A percentile compares a stretch with the other conserved stretches of the same genome.
These are phyloP conservation scores for Centroberyx gerrardi DNA, from an alignment of 2,797 vertebrate species.

Conservation along the genomic window DNA sequence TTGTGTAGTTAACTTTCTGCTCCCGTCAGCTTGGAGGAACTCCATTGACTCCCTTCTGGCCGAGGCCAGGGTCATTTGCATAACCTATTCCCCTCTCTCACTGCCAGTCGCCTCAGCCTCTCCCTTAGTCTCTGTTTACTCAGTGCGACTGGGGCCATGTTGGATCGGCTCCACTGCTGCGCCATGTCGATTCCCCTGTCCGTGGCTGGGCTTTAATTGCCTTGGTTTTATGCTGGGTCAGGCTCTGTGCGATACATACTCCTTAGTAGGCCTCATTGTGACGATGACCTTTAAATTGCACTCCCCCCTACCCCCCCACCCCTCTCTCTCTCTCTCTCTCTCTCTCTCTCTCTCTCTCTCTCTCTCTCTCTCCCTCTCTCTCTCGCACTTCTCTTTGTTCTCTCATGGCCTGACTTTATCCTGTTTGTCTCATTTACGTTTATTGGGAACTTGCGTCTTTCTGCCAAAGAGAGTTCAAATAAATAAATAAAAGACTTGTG, in stretches of 20 bases:
- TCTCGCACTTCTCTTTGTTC: too few species aligned
- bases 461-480: background rate
- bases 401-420: slow-evolving; percentile 25
- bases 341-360: slow-evolving; percentile 18
- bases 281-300: slow-evolving; percentile 81
- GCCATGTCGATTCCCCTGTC: slow-evolving; percentile 71
- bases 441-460: slow-evolving; percentile 28
- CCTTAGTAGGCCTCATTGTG: slow-evolving; percentile 71
- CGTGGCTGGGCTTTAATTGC: slow-evolving; percentile 79
- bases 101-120: slow-evolving; percentile 69
- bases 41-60: slow-evolving; percentile 77
- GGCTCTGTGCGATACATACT: slow-evolving; percentile 64
- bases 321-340: slow-evolving; percentile 7
- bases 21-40: slow-evolving; percentile 74
- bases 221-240: slow-evolving; percentile 81
- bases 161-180: slow-evolving; percentile 70
- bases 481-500: slow-evolving; percentile 10
- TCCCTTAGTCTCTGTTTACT: slow-evolving; percentile 75
- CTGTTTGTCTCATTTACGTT: slow-evolving; percentile 39
- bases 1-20: slow-evolving; percentile 81
- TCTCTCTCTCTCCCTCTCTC: slow-evolving; percentile 11
- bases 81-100: slow-evolving; percentile 74
- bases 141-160: slow-evolving; percentile 67
- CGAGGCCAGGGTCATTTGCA: slow-evolving; percentile 79
- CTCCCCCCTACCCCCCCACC: slow-evolving; percentile 14